Conservation (phyloP, 2,797 vertebrate species). For the Cirrhinus mrigala region DNA sequence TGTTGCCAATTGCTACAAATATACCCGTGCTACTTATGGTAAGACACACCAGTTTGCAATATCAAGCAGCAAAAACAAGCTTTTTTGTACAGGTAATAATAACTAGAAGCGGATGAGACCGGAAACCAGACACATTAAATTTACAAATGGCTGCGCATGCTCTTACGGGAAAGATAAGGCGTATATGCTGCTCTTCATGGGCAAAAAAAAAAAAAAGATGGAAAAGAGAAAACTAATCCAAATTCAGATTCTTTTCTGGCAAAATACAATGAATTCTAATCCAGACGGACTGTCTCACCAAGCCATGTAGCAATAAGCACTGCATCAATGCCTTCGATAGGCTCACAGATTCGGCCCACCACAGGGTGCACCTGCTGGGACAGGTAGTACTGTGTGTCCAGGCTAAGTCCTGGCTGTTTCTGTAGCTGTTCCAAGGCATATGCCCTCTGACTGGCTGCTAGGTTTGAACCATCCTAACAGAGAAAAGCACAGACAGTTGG, state of each 20-base stretch:
- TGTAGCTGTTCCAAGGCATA: conserved; percentile 94
- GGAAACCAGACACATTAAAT: too few relatives aligned
- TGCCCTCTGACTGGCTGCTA: conserved; percentile 90
- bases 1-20: too few relatives aligned
- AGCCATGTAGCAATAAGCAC: conserved; percentile 94
- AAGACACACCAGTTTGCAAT: too few relatives aligned
- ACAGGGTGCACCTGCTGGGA: conserved; percentile 97
- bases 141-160: too few relatives aligned
- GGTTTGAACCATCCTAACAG: conserved; percentile 90
- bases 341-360: conserved; percentile 95
- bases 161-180: too few relatives aligned
- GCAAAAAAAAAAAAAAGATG: background rate
- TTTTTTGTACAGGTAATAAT: too few relatives aligned
- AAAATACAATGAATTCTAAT: background rate
- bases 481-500: background rate
- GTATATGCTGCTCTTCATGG: background rate
- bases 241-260: background rate
- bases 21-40: too few relatives aligned
- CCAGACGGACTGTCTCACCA: conserved; percentile 77
- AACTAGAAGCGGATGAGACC: too few relatives aligned
- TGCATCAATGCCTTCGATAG: conserved; percentile 94
- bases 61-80: too few relatives aligned
- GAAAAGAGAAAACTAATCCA: background rate
- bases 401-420: conserved; percentile 87
- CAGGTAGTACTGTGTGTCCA: conserved; percentile 97